Conservation (phyloP, 2,113 vertebrate species). For the Sander lucioperca region DNA sequence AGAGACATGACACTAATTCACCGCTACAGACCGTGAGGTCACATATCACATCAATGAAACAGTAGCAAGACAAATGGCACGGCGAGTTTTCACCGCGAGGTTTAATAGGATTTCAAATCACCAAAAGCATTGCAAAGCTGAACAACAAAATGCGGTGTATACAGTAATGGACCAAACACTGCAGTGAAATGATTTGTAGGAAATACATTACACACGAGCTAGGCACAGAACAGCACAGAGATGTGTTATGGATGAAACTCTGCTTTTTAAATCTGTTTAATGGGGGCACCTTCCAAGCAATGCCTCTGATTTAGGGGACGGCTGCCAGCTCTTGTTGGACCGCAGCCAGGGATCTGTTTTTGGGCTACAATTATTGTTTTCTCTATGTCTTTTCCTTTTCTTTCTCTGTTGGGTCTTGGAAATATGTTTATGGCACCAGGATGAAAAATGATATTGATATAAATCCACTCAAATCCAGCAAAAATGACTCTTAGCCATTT, state of each 20-base stretch:
- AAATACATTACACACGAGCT: conserved; percentile 78
- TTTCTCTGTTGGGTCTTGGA: conserved; percentile 42
- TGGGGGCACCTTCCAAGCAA: conserved; percentile 73
- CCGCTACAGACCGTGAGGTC: conserved; percentile 40
- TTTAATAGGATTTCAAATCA: conserved; percentile 78
- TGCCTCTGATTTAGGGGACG: conserved; percentile 69
- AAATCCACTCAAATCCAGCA: conserved; percentile 51
- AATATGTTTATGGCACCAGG: conserved; percentile 55
- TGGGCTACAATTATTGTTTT: conserved; percentile 52
- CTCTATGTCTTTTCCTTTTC: conserved; percentile 38
- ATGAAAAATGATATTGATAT: conserved; percentile 67
- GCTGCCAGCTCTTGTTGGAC: conserved; percentile 63
- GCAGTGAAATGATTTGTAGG: conserved; percentile 73
- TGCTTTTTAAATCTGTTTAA: conserved; percentile 70
- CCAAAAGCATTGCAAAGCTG: conserved; percentile 65
- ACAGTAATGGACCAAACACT: conserved; percentile 69
- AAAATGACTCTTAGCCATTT: conserved; percentile 47
- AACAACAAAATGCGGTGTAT: conserved; percentile 71
- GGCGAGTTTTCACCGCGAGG: conserved; percentile 40
- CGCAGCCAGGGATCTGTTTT: conserved; percentile 60
- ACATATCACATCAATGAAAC: conserved; percentile 68
- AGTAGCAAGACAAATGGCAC: conserved; percentile 72
- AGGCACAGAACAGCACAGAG: conserved; percentile 60
- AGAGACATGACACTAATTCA: conserved; percentile 60
- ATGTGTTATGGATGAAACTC: conserved; percentile 72